Evolutionary conservation across 2,113 vertebrate genomes (phyloP).

Genomic region (Chamaea fasciata): DNA sequence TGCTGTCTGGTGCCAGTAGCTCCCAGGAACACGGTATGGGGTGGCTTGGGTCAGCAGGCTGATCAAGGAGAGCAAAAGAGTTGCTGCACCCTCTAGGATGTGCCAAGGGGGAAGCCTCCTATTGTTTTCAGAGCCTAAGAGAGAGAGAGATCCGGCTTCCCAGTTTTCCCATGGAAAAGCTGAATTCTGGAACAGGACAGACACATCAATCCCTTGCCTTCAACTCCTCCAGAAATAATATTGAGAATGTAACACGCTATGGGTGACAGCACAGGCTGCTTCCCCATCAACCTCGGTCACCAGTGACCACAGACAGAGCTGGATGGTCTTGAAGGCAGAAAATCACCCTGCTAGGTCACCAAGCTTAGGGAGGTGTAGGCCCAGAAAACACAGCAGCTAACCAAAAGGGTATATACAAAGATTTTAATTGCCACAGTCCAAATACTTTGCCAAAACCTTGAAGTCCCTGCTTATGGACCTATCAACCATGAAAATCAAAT

Average conservation of each 20-base stretch:
- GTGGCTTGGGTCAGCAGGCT: neutral
- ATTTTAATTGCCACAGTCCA: neutral
- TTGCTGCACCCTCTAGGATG: neutral
- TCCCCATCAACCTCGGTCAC: rapidly evolving
- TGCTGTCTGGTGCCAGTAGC: neutral
- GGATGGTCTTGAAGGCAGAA: neutral
- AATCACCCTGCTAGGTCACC: neutral
- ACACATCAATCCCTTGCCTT: rapidly evolving
- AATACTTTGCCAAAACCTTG: neutral
- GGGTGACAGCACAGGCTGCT: rapidly evolving
- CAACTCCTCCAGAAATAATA: neutral
- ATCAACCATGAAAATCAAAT: rapidly evolving
- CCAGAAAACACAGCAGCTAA: neutral
- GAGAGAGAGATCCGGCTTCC: neutral
- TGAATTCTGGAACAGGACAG: neutral
- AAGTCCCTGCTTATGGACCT: neutral
- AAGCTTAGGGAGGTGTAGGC: neutral
- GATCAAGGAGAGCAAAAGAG: neutral
- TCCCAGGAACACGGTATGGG: neutral
- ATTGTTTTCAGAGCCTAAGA: neutral
- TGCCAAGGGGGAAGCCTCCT: neutral
- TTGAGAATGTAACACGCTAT: neutral
- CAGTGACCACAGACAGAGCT: neutral
- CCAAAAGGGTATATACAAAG: neutral
- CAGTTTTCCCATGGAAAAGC: neutral